Evolutionary conservation across 2,113 vertebrate species (phyloP).

Genomic region (Callaeas wilsoni): DNA sequence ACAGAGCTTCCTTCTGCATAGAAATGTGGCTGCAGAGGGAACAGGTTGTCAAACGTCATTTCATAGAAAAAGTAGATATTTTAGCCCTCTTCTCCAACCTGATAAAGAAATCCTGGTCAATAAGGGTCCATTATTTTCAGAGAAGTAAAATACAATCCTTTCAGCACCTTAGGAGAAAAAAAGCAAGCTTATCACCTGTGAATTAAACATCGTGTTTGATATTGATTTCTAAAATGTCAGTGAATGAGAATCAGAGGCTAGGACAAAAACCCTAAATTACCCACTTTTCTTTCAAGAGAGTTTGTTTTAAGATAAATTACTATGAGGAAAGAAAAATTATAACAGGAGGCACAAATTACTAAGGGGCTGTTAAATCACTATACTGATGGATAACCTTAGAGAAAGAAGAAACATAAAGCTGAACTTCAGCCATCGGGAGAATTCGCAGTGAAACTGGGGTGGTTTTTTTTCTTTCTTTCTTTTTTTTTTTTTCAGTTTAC

Average conservation of each 20-base stretch:
- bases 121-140: neutral
- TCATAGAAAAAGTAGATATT: neutral
- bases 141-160: neutral
- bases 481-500: neutral
- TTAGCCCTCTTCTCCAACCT: neutral
- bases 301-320: neutral
- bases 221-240: neutral
- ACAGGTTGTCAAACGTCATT: neutral
- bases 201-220: neutral
- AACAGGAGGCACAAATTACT: neutral
- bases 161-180: neutral
- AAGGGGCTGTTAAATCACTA: neutral
- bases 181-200: neutral
- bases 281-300: neutral
- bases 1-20: neutral
- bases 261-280: neutral
- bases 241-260: neutral
- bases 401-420: neutral
- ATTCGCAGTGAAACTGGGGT: neutral
- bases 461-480: fast-evolving
- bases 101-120: neutral
- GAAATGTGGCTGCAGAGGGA: neutral
- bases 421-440: fast-evolving
- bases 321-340: neutral
- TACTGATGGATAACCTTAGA: neutral